A percentile compares a stretch with the other conserved stretches of the same genome.
Conservation (phyloP, 2,888 invertebrate genomes). For the Chymomyza caudatula region DNA sequence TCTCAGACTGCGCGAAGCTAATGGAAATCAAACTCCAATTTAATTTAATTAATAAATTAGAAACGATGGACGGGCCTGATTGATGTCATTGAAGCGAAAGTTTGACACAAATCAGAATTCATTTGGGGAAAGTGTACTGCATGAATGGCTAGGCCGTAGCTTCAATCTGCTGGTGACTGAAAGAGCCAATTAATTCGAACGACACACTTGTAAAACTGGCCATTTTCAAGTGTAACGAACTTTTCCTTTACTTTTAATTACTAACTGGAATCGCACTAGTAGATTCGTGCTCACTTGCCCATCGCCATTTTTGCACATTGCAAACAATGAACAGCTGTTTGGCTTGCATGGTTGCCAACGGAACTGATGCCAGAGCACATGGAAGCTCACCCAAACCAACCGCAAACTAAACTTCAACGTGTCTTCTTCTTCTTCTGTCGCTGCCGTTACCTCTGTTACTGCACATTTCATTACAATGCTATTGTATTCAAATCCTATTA, state of each 20-base stretch:
- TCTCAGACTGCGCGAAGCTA: not conserved
- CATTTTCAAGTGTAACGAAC: slow-evolving; percentile 7
- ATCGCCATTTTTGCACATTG: slow-evolving; percentile 14
- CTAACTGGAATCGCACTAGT: slow-evolving; percentile 61
- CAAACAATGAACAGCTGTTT: slow-evolving; percentile 60
- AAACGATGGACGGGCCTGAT: slow-evolving; percentile 31
- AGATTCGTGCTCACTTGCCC: not conserved
- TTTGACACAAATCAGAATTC: too few species aligned
- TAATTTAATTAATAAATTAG: slow-evolving; percentile 55
- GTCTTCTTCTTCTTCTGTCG: not conserved
- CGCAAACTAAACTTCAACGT: slow-evolving; percentile 54
- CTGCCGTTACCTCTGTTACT: slow-evolving; percentile 57
- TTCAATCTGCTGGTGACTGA: not conserved
- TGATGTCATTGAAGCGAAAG: slow-evolving; percentile 27
- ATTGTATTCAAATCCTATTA: slow-evolving; percentile 70
- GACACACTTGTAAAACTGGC: not conserved
- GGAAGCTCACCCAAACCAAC: slow-evolving; percentile 35
- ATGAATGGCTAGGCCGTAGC: not conserved
- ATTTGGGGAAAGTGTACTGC: not conserved
- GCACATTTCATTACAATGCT: slow-evolving; percentile 70
- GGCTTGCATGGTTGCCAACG: slow-evolving; percentile 53
- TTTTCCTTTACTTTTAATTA: slow-evolving; percentile 68
- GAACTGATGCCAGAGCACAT: not conserved
- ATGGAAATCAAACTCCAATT: slow-evolving; percentile 55
- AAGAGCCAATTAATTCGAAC: not conserved